Evolutionary conservation across 37 sponge, comb jelly and placozoan genomes (phyloP).

Genomic region (Lycopodina hypogea): DNA sequence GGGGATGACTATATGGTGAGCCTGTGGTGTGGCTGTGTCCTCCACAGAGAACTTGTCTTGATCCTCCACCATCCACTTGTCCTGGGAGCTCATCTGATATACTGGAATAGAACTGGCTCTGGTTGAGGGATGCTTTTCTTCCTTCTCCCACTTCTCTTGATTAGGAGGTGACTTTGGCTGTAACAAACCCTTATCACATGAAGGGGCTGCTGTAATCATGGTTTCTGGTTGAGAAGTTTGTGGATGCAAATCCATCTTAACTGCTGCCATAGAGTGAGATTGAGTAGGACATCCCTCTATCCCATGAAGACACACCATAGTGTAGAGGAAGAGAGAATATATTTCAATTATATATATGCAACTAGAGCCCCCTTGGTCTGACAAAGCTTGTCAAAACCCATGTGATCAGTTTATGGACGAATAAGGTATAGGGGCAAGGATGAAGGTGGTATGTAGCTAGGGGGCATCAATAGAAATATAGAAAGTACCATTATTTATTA

Average conservation of each 20-base stretch:
- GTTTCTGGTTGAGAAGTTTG: slow-evolving; percentile 9
- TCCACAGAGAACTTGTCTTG: slow-evolving; percentile 51
- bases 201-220: not conserved
- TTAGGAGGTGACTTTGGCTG: not conserved
- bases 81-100: not conserved
- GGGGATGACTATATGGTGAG: slow-evolving; percentile 85
- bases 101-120: too few species aligned
- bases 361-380: too few species aligned
- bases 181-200: not conserved
- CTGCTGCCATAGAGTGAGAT: not conserved
- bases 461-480: too few species aligned
- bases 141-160: too few species aligned
- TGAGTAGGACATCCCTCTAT: not conserved
- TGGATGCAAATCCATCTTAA: not conserved
- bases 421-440: too few species aligned
- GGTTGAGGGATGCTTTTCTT: not conserved
- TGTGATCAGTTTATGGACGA: too few species aligned
- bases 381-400: too few species aligned
- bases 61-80: slow-evolving; percentile 9
- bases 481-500: too few species aligned
- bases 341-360: too few species aligned
- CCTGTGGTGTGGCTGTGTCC: slow-evolving; percentile 60
- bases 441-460: not conserved
- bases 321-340: too few species aligned
- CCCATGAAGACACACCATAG: too few species aligned